Conservation (phyloP, 2,113 vertebrate species). For the Hypanus sabinus region DNA sequence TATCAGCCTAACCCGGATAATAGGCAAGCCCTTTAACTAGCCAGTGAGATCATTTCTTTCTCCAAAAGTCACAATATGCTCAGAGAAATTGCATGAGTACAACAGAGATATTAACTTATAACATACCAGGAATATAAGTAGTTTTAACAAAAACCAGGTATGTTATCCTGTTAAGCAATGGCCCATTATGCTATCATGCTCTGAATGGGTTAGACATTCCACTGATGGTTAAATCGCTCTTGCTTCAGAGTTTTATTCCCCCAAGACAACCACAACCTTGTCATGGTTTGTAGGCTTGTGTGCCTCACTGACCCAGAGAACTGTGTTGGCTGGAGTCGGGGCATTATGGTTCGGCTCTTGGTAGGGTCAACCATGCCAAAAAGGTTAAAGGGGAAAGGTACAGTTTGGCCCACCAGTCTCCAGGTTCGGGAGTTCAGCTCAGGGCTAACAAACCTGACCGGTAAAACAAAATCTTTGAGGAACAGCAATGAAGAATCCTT, state of each 20-base stretch:
- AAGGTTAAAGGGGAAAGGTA: no score
- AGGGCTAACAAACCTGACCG: no score
- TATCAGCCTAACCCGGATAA: not conserved
- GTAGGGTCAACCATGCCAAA: no score
- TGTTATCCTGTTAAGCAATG: not conserved
- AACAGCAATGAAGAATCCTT: no score
- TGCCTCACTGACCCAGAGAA: no score
- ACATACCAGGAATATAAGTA: not conserved
- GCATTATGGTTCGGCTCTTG: no score
- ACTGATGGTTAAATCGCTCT: not conserved
- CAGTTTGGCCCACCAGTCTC: no score
- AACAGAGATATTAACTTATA: not conserved
- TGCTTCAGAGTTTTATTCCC: not conserved
- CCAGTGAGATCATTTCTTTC: not conserved
- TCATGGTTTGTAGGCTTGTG: no score
- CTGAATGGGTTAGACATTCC: not conserved
- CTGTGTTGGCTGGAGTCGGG: no score
- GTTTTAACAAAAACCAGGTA: not conserved
- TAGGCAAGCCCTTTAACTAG: not conserved
- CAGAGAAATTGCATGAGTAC: not conserved
- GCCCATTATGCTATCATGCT: not conserved
- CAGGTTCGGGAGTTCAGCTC: no score
- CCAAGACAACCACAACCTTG: no score
- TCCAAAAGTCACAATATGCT: not conserved
- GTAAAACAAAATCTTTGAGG: no score